Evolutionary conservation across 1,140 invertebrate species (phyloP), one percentile per base, ranked within the genome.

Genomic region (Zaprionus nigranus): DNA sequence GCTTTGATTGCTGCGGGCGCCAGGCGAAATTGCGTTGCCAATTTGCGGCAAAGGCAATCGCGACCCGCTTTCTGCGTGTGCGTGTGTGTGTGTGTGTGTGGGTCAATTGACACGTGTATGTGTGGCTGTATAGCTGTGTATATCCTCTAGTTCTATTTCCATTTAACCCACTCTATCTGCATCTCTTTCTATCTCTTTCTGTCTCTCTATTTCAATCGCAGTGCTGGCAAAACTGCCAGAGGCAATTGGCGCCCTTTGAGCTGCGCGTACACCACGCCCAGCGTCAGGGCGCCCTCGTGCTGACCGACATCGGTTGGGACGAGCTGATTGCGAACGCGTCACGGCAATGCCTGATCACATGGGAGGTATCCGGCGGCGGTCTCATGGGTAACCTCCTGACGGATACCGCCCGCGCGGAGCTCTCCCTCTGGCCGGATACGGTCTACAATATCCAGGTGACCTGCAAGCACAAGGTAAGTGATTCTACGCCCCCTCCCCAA

Each of bases 371-470:
- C 79, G 96, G 96, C 51, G 96, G 96, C 54, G 96, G 96, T 36
- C 93, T 97, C n/a, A 96, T 96, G 91, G 96, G 96, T 57, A 96
- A 97, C 93, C 93, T 97, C n/a, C 96, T 96, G 81, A 97, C 96
- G 26, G 96, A 97, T 82, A 95, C 96, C 1, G 96, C 96, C 43
- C 95, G 95, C 72, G 96, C 96, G 30, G 96, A 96, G 46, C 92
- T 97, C 46, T 96, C 96, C 24, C 91, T 97, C 24, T 97, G 96
- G 96, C 96, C 96, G 13, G 96, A 97, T 81, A 96, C 96, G 15
- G 94, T 96, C 66, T 97, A 97, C 92, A 95, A 96, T 85, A 96
- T 97, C 74, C 96, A 97, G 94, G 96, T 97, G 28, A 93, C 91
- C 58, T 93, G 92, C 69, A 93, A 93, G 75, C 88, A 93, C 56